A percentile compares a stretch with the other conserved stretches of the same genome.
phyloP scores from a whole-genome alignment of 2,113 vertebrate genomes.

The Condylura cristata region DNA sequence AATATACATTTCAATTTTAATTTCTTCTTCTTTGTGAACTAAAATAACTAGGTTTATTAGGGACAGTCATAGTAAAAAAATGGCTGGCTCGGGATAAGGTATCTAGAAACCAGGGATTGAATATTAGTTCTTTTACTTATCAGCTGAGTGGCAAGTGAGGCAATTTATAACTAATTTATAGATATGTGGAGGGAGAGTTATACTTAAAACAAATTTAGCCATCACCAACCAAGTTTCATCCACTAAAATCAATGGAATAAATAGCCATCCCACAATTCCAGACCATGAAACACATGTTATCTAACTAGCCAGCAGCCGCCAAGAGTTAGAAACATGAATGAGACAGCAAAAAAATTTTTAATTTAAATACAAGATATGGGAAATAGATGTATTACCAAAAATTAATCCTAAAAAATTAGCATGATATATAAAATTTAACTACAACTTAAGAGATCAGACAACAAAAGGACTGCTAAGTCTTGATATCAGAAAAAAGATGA shows the following conservation, averaged over 20 bases:
- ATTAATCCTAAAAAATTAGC: slow-evolving; percentile 25
- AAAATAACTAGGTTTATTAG: slow-evolving; percentile 59
- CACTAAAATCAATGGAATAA: neutral
- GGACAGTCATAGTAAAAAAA: slow-evolving; percentile 35
- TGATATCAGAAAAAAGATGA: neutral
- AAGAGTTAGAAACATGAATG: neutral
- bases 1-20: slow-evolving; percentile 55
- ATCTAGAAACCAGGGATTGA: slow-evolving; percentile 19
- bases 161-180: slow-evolving; percentile 44
- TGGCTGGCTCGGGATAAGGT: neutral
- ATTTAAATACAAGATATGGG: neutral
- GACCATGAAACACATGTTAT: neutral
- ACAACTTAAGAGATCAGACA: slow-evolving; percentile 5
- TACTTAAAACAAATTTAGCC: slow-evolving; percentile 50
- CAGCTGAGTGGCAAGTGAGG: slow-evolving; percentile 30
- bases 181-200: slow-evolving; percentile 26
- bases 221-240: slow-evolving; percentile 19
- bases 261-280: neutral
- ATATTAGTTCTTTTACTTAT: slow-evolving; percentile 51
- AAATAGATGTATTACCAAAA: slow-evolving; percentile 22
- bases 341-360: too few relatives aligned
- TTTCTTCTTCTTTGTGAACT: slow-evolving; percentile 41
- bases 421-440: slow-evolving; percentile 27
- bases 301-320: neutral
- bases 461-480: neutral